phyloP scores from a whole-genome alignment of 2,797 vertebrate genomes.

The Darevskia mixta region DNA sequence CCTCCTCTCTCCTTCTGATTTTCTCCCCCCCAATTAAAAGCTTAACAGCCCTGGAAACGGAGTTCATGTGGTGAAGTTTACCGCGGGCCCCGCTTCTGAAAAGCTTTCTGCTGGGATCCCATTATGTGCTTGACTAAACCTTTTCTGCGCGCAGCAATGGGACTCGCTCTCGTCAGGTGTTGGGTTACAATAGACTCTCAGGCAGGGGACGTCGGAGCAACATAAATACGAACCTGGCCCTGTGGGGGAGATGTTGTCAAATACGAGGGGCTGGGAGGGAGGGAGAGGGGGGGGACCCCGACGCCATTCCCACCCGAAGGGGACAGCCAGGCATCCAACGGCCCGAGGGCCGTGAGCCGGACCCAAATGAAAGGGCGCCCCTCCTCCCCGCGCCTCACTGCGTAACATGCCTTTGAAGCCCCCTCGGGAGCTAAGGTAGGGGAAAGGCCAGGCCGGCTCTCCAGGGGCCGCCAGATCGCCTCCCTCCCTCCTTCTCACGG shows the following conservation, averaged over 20 bases:
- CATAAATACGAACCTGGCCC: conserved; percentile 81
- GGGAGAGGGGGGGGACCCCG: conserved; percentile 20
- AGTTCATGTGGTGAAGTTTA: conserved; percentile 94
- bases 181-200: conserved; percentile 92
- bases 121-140: conserved; percentile 99
- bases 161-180: conserved; percentile 90
- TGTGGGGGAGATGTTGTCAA: conserved; percentile 82
- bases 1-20: conserved; percentile 76
- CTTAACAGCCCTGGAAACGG: conserved; percentile 98
- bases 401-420: conserved; percentile 57
- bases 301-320: conserved; percentile 75
- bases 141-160: conserved; percentile 91
- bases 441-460: conserved; percentile 36
- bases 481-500: too few relatives aligned
- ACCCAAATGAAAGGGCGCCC: conserved; percentile 61
- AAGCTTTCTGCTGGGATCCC: conserved; percentile 91
- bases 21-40: conserved; percentile 99
- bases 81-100: conserved; percentile 87
- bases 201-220: conserved; percentile 85
- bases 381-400: background rate
- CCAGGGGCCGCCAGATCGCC: too few relatives aligned
- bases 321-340: conserved; percentile 76
- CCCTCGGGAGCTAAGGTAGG: background rate
- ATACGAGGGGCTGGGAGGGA: conserved; percentile 71
- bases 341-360: conserved; percentile 56